Percentiles rank a stretch among this genome's conserved stretches.
phyloP scores from a whole-genome alignment of 2,888 invertebrate species.

The Sphaeridia pumilis region DNA sequence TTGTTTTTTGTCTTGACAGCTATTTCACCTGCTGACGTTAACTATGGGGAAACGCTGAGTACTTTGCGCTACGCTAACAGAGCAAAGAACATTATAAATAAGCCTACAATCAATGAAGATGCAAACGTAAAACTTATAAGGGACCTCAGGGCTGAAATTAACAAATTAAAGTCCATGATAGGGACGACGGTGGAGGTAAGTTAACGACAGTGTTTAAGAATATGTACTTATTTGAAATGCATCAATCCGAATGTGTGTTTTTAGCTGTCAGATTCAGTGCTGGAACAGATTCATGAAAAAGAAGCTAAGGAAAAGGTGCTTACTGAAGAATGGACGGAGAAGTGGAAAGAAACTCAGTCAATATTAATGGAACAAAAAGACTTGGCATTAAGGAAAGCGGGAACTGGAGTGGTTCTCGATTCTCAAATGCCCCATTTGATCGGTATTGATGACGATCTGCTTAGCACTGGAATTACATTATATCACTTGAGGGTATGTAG shows the following conservation, averaged over 20 bases:
- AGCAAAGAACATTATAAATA: slow-evolving; percentile 82
- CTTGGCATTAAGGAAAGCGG: slow-evolving; percentile 71
- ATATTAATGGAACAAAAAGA: slow-evolving; percentile 80
- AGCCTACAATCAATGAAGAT: slow-evolving; percentile 81
- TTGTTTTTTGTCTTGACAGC: slow-evolving; percentile 31
- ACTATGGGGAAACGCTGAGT: slow-evolving; percentile 75
- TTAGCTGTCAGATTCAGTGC: slow-evolving; percentile 44
- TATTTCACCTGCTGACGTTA: slow-evolving; percentile 67
- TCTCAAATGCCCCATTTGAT: slow-evolving; percentile 86
- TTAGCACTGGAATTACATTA: slow-evolving; percentile 80
- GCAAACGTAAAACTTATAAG: slow-evolving; percentile 75
- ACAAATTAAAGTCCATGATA: slow-evolving; percentile 63
- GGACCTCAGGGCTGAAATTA: slow-evolving; percentile 72
- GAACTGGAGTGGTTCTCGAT: slow-evolving; percentile 75
- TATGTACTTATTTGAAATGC: not conserved
- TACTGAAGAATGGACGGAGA: slow-evolving; percentile 85
- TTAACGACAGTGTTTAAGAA: not conserved
- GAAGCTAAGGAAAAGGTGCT: slow-evolving; percentile 72
- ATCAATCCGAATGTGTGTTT: slow-evolving; percentile 17
- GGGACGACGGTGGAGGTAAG: slow-evolving; percentile 46
- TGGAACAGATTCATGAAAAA: slow-evolving; percentile 76
- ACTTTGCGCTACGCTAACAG: slow-evolving; percentile 77
- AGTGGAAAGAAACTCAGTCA: slow-evolving; percentile 81
- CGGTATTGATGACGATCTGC: slow-evolving; percentile 77
- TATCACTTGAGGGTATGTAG: slow-evolving; percentile 65